These are phyloP conservation scores for Acrocephalus kingi DNA, from an alignment of 2,113 vertebrate genomes.

Conservation along the genomic window DNA sequence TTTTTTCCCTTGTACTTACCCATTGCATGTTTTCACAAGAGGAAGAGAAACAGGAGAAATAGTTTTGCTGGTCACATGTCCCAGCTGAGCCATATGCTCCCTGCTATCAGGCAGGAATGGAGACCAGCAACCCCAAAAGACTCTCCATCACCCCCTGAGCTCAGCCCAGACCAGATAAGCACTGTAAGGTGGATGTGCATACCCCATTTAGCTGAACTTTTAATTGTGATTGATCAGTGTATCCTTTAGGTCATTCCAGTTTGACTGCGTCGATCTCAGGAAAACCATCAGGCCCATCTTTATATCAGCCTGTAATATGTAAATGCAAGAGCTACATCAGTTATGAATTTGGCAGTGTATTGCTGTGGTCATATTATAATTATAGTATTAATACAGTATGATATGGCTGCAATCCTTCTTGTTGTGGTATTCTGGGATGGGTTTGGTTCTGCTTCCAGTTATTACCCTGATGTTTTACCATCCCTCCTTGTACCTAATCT, in stretches of 20 bases:
- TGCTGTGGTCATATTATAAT: not conserved
- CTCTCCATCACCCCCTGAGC: not conserved
- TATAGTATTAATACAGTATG: too few species aligned
- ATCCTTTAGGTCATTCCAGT: not conserved
- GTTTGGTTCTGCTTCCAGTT: not conserved
- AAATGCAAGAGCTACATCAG: not conserved
- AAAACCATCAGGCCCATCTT: not conserved
- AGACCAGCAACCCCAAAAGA: not conserved
- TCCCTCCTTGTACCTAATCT: not conserved
- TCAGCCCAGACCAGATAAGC: not conserved
- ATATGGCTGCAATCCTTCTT: not conserved
- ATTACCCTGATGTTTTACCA: not conserved
- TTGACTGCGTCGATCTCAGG: not conserved
- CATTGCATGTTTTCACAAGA: not conserved
- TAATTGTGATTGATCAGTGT: too few species aligned
- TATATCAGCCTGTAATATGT: not conserved
- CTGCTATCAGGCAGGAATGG: not conserved
- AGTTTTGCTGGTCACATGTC: not conserved
- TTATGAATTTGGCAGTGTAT: fast-evolving
- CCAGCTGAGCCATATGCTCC: not conserved
- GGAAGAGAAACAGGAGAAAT: not conserved
- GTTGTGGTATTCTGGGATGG: fast-evolving
- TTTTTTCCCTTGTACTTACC: not conserved
- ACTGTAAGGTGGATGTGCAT: not conserved
- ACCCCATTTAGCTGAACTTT: not conserved